Evolutionary conservation across 2,888 invertebrate species (phyloP), one percentile per base, ranked within the genome.

Genomic region (Furcula furcula): DNA sequence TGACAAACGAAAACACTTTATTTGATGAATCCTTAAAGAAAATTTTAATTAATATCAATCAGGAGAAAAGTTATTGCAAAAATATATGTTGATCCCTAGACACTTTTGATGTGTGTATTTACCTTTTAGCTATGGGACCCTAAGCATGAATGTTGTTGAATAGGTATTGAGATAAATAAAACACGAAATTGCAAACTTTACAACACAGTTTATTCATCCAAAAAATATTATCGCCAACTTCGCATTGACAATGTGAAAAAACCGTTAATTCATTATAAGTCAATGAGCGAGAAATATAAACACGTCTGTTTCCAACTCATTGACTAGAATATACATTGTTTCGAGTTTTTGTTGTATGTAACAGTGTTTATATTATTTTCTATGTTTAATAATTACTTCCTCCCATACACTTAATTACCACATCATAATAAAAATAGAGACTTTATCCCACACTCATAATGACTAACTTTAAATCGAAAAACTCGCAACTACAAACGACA

Each of bases 151-250:
- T n/a, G n/a, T n/a, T n/a, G n/a, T n/a, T n/a, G n/a, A n/a, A n/a
- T n/a, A n/a, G n/a, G n/a, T n/a, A n/a, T n/a, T n/a, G n/a, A 29
- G 18, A n/a, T 11, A 48, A 75, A 66, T 61, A 46, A 76, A 67
- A 69, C 52, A 29, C 39, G 9, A 19, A 4, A 41, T 47, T 62
- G 45, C 52, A 66, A 70, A 66, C 59, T 67, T 66, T 71, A 76
- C 71, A 67, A 65, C 72, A 61, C 62, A 63, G 63, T 77, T 82
- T 78, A 82, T 78, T 82, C 68, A 49, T 72, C 75, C 73, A 78
- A 83, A 83, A 81, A 71, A 64, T 68, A 64, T 63, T 62, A 70
- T 72, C 75, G 72, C 66, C 80, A 76, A 59, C 52, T 59, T 65
- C 56, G 55, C 54, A 61, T 67, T 69, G 76, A 74, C 78, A 82